phyloP scores from a whole-genome alignment of 2,113 vertebrate species.

The Pelobates fuscus region DNA sequence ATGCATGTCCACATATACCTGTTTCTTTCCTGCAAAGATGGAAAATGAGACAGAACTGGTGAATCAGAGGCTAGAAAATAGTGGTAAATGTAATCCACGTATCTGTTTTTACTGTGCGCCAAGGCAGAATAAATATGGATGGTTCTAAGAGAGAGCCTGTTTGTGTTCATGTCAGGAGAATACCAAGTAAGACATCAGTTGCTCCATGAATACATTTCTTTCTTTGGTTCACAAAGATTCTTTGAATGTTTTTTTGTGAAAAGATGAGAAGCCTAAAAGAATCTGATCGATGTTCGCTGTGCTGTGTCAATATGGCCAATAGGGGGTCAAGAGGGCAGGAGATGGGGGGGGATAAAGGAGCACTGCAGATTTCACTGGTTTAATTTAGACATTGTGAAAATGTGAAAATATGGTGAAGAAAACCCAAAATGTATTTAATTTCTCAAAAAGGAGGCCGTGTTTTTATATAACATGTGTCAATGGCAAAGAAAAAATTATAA shows the following conservation, averaged over 20 bases:
- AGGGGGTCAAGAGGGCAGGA: constrained; percentile 20
- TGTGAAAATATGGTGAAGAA: neutral
- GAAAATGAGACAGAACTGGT: no score
- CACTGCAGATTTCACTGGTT: neutral
- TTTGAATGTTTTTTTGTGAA: constrained; percentile 22
- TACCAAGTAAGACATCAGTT: constrained; percentile 8
- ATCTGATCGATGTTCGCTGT: constrained; percentile 18
- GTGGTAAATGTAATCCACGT: neutral
- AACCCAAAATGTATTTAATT: no score
- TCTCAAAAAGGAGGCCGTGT: no score
- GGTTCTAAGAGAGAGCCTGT: neutral
- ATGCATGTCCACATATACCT: no score
- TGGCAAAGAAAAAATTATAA: no score
- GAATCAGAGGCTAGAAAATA: no score
- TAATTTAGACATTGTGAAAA: constrained; percentile 21
- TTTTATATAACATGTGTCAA: no score
- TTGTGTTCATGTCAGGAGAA: neutral
- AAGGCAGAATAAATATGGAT: constrained; percentile 1
- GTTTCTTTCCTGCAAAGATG: no score
- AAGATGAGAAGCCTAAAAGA: constrained; percentile 13
- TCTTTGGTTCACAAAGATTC: constrained; percentile 16
- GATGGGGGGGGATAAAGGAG: neutral
- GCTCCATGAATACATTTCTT: neutral
- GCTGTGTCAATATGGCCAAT: constrained; percentile 10
- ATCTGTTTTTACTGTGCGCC: neutral